Conservation (phyloP, 2,888 invertebrate genomes). For the Pristionchus exspectatus region DNA sequence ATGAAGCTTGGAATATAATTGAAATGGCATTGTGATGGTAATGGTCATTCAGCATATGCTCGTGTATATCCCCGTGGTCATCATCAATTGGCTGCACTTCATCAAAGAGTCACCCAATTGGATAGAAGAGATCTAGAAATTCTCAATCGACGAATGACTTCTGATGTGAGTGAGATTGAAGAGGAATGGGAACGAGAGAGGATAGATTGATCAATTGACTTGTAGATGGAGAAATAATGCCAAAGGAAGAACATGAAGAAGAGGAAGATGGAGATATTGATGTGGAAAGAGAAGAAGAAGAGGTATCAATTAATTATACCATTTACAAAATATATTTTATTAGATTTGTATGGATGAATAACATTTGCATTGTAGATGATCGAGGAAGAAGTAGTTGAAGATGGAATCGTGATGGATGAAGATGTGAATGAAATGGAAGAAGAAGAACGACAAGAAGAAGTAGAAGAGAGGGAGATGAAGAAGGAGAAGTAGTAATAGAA, state of each 20-base stretch:
- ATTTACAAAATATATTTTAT: background rate
- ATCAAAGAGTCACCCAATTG: conserved; percentile 31
- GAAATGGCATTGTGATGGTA: no score
- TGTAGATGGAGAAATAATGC: background rate
- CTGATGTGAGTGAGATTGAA: background rate
- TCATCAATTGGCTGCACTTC: conserved; percentile 24
- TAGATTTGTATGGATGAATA: background rate
- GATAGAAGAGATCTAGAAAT: conserved; percentile 26
- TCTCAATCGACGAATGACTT: conserved; percentile 24
- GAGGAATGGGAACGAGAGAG: background rate
- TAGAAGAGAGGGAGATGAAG: background rate
- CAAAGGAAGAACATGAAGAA: conserved; percentile 19
- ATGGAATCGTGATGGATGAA: conserved; percentile 2
- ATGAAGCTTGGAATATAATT: no score
- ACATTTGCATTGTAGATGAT: background rate
- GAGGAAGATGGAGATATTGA: background rate
- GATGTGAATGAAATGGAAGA: background rate
- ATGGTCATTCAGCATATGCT: background rate
- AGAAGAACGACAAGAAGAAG: background rate
- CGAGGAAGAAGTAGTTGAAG: conserved; percentile 32
- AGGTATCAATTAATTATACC: background rate
- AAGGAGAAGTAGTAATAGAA: background rate
- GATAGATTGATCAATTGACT: background rate
- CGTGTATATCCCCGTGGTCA: background rate
- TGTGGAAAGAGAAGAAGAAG: conserved; percentile 20